A percentile compares a stretch with the other conserved stretches of the same genome.
phyloP scores from a whole-genome alignment of 2,888 invertebrate genomes.

The Colostygia pectinataria region DNA sequence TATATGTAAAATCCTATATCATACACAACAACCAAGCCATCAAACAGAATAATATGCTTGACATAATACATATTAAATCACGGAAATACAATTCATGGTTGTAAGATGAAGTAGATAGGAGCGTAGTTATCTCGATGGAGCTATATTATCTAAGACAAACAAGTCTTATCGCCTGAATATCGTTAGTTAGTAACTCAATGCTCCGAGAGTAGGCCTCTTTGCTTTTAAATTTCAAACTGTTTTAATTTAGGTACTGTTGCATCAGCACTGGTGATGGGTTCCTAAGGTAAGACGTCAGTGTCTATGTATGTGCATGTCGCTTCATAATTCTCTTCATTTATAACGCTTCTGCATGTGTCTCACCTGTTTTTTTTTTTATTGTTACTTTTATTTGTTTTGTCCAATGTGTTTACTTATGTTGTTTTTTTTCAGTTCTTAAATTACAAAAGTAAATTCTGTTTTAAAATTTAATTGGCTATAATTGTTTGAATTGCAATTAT shows the following conservation, averaged over 20 bases:
- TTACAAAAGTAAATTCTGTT: slow-evolving; percentile 15
- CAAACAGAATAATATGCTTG: slow-evolving; percentile 3
- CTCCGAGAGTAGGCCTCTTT: slow-evolving; percentile 42
- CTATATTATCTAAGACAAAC: slow-evolving; percentile 60
- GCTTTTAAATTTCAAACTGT: slow-evolving; percentile 39
- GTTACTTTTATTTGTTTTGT: slow-evolving; percentile 23
- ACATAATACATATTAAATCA: slow-evolving; percentile 6
- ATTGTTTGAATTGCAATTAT: slow-evolving; percentile 14
- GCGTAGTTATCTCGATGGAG: slow-evolving; percentile 43
- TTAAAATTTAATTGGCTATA: neutral
- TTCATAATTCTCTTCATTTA: slow-evolving; percentile 61
- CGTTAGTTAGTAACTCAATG: slow-evolving; percentile 44
- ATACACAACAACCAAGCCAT: slow-evolving; percentile 24
- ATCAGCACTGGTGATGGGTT: slow-evolving; percentile 75
- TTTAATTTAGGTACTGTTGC: slow-evolving; percentile 51
- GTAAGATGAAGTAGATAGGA: slow-evolving; percentile 40
- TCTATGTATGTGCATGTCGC: slow-evolving; percentile 48
- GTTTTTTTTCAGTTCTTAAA: slow-evolving; percentile 23
- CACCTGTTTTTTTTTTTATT: slow-evolving; percentile 15
- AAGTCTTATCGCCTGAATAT: slow-evolving; percentile 44
- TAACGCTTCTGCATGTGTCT: slow-evolving; percentile 29
- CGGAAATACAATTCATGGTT: slow-evolving; percentile 18
- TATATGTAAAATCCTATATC: slow-evolving; percentile 38
- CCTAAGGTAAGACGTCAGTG: slow-evolving; percentile 63
- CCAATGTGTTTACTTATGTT: slow-evolving; percentile 11